Percentiles rank a stretch among this genome's conserved stretches.
Conservation (phyloP, 2,888 invertebrate species). For the Litoditis marina region DNA sequence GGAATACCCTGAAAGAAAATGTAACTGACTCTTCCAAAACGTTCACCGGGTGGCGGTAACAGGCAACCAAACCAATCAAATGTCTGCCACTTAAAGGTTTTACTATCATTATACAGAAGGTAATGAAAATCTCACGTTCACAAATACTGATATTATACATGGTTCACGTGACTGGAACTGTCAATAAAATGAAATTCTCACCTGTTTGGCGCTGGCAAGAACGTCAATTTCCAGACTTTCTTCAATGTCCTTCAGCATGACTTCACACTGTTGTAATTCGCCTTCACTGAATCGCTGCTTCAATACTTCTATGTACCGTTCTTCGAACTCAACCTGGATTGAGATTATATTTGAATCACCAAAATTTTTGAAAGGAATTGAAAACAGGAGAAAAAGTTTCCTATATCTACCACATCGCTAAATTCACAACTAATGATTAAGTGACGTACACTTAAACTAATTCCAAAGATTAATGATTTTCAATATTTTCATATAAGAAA, state of each 20-base stretch:
- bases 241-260: conserved; percentile 90
- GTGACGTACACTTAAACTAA: too few species aligned
- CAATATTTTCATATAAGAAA: too few species aligned
- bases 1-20: conserved; percentile 67
- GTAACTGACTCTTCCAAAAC: not conserved
- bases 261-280: conserved; percentile 93
- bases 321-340: conserved; percentile 68
- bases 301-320: conserved; percentile 84
- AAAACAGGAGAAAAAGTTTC: not conserved
- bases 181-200: conserved; percentile 1
- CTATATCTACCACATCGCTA: not conserved
- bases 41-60: not conserved
- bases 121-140: too few species aligned
- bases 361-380: not conserved
- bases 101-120: too few species aligned
- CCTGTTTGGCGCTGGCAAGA: conserved; percentile 1
- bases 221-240: conserved; percentile 72
- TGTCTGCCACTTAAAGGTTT: too few species aligned
- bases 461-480: too few species aligned
- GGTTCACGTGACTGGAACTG: not conserved
- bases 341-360: too few species aligned
- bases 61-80: too few species aligned
- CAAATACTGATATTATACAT: too few species aligned
- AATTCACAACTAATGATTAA: too few species aligned
- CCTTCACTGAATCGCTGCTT: conserved; percentile 90